Evolutionary conservation across 2,888 invertebrate genomes (phyloP).

Genomic region (Nemurella pictetii): DNA sequence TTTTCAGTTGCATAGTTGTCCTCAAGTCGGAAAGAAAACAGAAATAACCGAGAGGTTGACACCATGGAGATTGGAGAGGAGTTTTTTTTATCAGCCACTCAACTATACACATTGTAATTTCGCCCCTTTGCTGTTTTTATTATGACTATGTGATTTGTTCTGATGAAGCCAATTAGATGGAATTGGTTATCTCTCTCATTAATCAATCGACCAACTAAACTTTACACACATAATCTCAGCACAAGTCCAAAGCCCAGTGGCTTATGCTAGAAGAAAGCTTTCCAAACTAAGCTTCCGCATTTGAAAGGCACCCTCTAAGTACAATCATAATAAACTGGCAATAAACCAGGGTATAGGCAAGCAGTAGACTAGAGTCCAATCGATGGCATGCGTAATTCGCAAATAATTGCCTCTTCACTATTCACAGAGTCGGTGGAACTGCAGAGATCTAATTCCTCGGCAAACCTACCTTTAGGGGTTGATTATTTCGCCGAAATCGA

Average conservation of each 20-base stretch:
- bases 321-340: no score
- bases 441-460: background rate
- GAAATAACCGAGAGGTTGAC: no score
- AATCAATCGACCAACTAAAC: background rate
- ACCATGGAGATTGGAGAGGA: no score
- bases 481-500: background rate
- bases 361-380: background rate
- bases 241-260: background rate
- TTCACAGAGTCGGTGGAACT: background rate
- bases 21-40: no score
- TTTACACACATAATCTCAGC: background rate
- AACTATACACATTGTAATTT: no score
- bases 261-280: background rate
- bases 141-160: no score
- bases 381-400: background rate
- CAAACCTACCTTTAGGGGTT: background rate
- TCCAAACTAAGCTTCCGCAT: background rate
- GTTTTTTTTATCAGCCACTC: no score
- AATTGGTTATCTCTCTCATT: no score
- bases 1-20: no score
- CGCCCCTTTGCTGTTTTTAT: no score
- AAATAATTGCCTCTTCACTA: background rate
- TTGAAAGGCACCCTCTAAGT: background rate
- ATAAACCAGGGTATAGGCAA: background rate
- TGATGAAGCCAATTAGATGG: no score